Evolutionary conservation across 2,888 invertebrate genomes (phyloP), one percentile per base, ranked within the genome.

Genomic region (Pterobdella sp.): DNA sequence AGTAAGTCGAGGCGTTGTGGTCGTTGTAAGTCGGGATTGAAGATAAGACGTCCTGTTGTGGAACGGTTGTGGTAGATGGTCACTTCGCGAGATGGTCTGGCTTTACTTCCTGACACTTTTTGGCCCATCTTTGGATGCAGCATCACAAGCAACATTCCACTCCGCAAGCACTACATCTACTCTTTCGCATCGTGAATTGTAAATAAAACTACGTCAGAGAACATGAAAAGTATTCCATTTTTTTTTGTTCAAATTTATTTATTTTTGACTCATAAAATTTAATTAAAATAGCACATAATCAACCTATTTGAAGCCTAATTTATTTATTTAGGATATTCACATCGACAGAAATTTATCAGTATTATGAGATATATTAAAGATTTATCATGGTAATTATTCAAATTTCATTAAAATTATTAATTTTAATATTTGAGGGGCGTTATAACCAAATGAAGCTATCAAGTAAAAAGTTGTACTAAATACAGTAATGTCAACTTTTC

Each of bases 1-100:
- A 97, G 87, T 85, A 94, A 92, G 87, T 96, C 96, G 82, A 97
- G 89, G 80, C 96, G 89, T 81, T 92, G 91, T 77, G 96, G 95
- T 82, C 93, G 89, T 79, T 91, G 90, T 74, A 79, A 82, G 76
- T 82, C 82, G 56, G 81, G 81, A 72, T 81, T 81, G 74, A 65
- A 72, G 36, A 69, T 66, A 37, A 56, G 68, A 70, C 65, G 37
- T n/a, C 42, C 42, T 26, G 36, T 32, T 36, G 81, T 78, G 34
- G 80, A 79, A 73, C 79, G 80, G 77, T 81, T 80, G 4, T 56
- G 60, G 60, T 18, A 56, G 60, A 56, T 56, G 68, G 81, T 80
- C 67, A 81, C 80, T 76, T 82, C 82, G 73, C 82, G 78, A 74
- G 80, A 79, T 74, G 82, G 81, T 63, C 82, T 82, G 78, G 83